phyloP scores from a whole-genome alignment of 2,888 invertebrate genomes.

The Andrena dorsata region DNA sequence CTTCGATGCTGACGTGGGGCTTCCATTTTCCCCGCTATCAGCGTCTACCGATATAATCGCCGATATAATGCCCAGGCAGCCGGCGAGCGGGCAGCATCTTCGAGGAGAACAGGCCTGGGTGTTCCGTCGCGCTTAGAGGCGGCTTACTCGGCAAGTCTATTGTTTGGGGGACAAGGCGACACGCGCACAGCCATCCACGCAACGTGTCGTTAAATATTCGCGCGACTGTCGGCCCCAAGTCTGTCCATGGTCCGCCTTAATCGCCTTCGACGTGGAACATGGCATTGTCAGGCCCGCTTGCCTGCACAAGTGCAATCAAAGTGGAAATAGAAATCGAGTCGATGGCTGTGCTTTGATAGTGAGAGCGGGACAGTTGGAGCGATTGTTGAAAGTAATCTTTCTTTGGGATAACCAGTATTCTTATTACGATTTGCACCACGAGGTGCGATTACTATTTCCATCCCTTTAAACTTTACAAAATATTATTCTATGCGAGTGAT shows the following conservation, averaged over 20 bases:
- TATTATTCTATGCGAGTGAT: neutral
- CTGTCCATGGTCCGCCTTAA: conserved; percentile 48
- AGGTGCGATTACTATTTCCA: neutral
- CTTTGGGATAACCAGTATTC: no score
- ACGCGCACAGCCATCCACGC: conserved; percentile 62
- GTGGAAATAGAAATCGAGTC: neutral
- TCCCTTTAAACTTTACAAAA: neutral
- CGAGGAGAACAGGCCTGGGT: conserved; percentile 53
- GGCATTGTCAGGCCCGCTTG: neutral
- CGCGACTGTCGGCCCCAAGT: conserved; percentile 47
- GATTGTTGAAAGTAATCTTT: no score
- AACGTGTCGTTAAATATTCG: conserved; percentile 68
- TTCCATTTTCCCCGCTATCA: conserved; percentile 78
- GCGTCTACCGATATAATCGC: conserved; percentile 79
- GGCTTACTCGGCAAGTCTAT: conserved; percentile 77
- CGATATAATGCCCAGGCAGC: conserved; percentile 69
- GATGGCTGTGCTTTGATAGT: neutral
- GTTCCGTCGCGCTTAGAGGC: conserved; percentile 61
- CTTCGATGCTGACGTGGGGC: conserved; percentile 76
- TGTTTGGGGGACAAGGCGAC: conserved; percentile 70
- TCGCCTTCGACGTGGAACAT: conserved; percentile 30
- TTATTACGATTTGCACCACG: no score
- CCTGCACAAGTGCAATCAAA: neutral
- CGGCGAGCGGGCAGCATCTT: conserved; percentile 56
- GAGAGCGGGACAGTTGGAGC: no score